These are phyloP conservation scores for Drosophila ohnishii DNA, from an alignment of 1,140 invertebrate genomes.

Conservation along the genomic window DNA sequence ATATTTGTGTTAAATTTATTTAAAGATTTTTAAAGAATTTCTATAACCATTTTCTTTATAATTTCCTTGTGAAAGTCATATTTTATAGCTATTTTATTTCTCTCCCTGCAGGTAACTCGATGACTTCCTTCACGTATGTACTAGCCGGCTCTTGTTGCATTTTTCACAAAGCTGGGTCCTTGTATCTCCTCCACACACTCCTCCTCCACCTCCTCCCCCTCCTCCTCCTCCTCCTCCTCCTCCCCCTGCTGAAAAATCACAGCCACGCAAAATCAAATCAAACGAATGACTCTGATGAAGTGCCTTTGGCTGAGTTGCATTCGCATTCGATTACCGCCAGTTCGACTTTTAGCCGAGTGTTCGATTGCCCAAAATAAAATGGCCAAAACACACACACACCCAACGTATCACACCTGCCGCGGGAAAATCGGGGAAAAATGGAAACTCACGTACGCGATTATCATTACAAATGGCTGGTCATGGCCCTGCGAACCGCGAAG, in stretches of 20 bases:
- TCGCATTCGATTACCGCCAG: constrained; percentile 24
- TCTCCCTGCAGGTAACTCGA: constrained; percentile 1
- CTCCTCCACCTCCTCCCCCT: not conserved
- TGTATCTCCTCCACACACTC: too few relatives aligned
- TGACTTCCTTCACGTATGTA: constrained; percentile 13
- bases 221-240: not conserved
- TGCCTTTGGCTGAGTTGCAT: constrained; percentile 39
- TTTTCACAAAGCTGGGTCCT: constrained; percentile 26
- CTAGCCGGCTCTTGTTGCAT: constrained; percentile 37
- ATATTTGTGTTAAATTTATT: too few relatives aligned
- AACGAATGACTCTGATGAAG: constrained; percentile 55
- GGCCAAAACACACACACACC: not conserved
- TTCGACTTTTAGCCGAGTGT: not conserved
- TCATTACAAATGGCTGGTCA: constrained; percentile 32
- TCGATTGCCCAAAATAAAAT: not conserved
- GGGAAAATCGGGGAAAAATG: constrained; percentile 9
- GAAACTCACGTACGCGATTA: constrained; percentile 27
- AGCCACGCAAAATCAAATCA: constrained; percentile 43
- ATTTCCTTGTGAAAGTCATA: not conserved
- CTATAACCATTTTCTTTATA: not conserved
- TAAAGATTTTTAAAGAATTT: too few relatives aligned
- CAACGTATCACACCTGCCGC: constrained; percentile 9
- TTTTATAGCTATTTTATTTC: not conserved
- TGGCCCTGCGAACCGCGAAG: not conserved
- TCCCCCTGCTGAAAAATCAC: constrained; percentile 3